Evolutionary conservation across 2,888 invertebrate genomes (phyloP).

Genomic region (Cryptocephalus moraei): DNA sequence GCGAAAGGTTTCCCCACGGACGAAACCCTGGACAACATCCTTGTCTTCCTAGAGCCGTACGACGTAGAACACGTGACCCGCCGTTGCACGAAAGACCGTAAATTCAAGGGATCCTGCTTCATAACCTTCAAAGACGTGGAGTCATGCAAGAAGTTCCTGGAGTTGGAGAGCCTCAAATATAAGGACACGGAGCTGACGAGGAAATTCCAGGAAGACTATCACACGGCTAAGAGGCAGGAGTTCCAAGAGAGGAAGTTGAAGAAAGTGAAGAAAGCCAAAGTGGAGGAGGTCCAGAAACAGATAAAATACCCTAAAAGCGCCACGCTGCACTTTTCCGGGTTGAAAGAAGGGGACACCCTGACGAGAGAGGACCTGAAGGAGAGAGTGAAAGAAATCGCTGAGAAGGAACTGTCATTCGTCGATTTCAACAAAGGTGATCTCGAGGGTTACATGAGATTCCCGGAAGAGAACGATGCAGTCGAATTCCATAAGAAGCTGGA

Average conservation of each 20-base stretch:
- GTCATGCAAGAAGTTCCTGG: slow-evolving; percentile 68
- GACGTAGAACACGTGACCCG: slow-evolving; percentile 59
- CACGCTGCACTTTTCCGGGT: slow-evolving; percentile 58
- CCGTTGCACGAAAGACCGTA: slow-evolving; percentile 48
- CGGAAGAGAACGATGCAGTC: slow-evolving; percentile 59
- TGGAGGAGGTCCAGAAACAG: slow-evolving; percentile 26
- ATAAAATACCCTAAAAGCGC: slow-evolving; percentile 61
- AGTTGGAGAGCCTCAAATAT: slow-evolving; percentile 48
- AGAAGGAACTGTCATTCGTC: slow-evolving; percentile 57
- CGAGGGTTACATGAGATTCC: slow-evolving; percentile 62
- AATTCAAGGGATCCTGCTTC: slow-evolving; percentile 90
- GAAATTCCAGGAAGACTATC: slow-evolving; percentile 62
- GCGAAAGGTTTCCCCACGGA: slow-evolving; percentile 77
- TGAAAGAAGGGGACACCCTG: slow-evolving; percentile 44
- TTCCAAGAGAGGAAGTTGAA: slow-evolving; percentile 42
- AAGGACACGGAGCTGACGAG: slow-evolving; percentile 59
- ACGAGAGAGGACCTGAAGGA: slow-evolving; percentile 59
- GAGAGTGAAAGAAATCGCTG: slow-evolving; percentile 50
- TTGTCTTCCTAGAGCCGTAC: slow-evolving; percentile 60
- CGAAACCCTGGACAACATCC: slow-evolving; percentile 53
- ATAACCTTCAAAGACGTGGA: slow-evolving; percentile 75
- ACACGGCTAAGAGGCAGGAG: slow-evolving; percentile 57
- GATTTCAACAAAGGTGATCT: slow-evolving; percentile 66
- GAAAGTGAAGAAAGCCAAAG: slow-evolving; percentile 45
- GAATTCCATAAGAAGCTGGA: slow-evolving; percentile 52